Evolutionary conservation across 1,140 invertebrate genomes (phyloP).

Genomic region (Diachasma alloeum): DNA sequence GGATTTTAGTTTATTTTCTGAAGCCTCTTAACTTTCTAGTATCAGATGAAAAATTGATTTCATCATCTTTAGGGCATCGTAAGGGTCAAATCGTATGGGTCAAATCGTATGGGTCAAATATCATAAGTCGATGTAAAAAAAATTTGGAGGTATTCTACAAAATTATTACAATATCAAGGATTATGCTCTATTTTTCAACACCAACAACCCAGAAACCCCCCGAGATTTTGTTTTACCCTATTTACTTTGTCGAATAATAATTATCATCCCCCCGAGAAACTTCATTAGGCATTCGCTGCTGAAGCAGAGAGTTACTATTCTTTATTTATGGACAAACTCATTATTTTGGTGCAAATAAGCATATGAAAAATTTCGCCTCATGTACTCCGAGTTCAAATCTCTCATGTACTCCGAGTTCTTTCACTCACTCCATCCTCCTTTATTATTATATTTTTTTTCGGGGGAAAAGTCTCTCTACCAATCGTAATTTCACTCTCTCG

Average conservation of each 20-base stretch:
- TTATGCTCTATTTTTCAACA: background rate
- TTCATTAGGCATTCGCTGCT: conserved; percentile 60
- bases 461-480: background rate
- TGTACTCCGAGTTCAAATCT: background rate
- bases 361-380: conserved; percentile 58
- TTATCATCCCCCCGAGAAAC: conserved; percentile 61
- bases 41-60: too few relatives aligned
- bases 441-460: conserved; percentile 13
- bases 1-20: too few relatives aligned
- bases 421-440: conserved; percentile 18
- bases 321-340: conserved; percentile 65
- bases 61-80: too few relatives aligned
- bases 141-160: too few relatives aligned
- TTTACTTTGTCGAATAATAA: conserved; percentile 51
- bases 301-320: conserved; percentile 51
- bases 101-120: too few relatives aligned
- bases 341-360: conserved; percentile 65
- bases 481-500: background rate
- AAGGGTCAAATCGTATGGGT: too few relatives aligned
- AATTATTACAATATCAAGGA: background rate
- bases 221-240: background rate
- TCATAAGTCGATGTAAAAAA: too few relatives aligned
- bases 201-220: background rate
- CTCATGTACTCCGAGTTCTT: background rate
- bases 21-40: too few relatives aligned